These are phyloP conservation scores for Ibidorhyncha struthersii DNA, from an alignment of 2,113 vertebrate genomes.

Conservation along the genomic window DNA sequence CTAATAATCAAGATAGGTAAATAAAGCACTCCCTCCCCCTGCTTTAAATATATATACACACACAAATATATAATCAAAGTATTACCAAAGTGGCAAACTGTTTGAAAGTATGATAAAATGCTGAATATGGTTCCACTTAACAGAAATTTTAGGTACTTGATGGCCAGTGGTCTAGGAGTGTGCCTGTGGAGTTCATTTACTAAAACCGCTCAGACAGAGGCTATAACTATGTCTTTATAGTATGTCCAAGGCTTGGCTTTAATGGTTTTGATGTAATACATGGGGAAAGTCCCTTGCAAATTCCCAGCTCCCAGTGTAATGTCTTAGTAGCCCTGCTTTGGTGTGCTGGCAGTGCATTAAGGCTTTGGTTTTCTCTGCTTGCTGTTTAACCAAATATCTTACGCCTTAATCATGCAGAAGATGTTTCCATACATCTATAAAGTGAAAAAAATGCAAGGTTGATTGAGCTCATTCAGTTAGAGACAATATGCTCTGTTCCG, in stretches of 20 bases:
- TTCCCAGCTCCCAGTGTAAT: rapidly evolving
- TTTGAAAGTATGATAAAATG: not conserved
- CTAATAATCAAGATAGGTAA: not conserved
- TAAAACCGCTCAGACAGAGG: not conserved
- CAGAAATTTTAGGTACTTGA: not conserved
- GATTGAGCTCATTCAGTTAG: too few relatives aligned
- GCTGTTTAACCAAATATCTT: not conserved
- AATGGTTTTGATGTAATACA: not conserved
- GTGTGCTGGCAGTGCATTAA: not conserved
- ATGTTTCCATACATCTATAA: not conserved
- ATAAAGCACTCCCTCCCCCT: not conserved
- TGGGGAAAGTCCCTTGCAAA: not conserved
- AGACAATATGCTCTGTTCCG: not conserved
- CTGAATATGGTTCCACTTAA: not conserved
- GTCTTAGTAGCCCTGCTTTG: not conserved
- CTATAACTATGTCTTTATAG: not conserved
- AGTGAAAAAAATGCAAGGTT: not conserved
- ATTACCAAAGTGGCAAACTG: not conserved
- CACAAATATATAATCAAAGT: not conserved
- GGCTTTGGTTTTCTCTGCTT: not conserved
- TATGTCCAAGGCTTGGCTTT: not conserved
- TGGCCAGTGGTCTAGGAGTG: not conserved
- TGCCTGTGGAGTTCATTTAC: not conserved
- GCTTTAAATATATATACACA: not conserved
- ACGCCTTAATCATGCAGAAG: not conserved